Conservation (phyloP, 1,140 invertebrate species). For the Halyomorpha halys region DNA sequence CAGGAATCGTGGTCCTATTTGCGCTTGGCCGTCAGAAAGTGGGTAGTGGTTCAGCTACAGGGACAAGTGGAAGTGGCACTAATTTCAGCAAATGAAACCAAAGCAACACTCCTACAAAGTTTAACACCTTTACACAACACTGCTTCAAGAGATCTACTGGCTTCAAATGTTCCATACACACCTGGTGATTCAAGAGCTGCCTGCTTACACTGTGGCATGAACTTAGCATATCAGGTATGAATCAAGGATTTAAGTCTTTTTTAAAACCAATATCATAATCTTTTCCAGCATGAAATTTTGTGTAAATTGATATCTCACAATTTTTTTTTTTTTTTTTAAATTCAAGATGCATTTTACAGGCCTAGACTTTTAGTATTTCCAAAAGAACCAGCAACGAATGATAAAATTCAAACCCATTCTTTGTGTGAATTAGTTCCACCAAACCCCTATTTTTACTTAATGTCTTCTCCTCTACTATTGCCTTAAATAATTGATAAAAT, state of each 20-base stretch:
- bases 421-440: no score
- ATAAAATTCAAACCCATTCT: no score
- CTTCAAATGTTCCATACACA: conserved; percentile 42
- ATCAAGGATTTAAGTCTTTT: not conserved
- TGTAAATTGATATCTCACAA: no score
- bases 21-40: conserved; percentile 44
- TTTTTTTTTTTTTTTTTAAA: no score
- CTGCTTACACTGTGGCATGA: conserved; percentile 43
- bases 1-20: conserved; percentile 49
- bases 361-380: no score
- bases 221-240: conserved; percentile 38
- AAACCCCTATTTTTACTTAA: no score
- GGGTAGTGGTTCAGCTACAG: conserved; percentile 43
- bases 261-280: no score
- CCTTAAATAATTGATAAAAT: not conserved
- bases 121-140: conserved; percentile 34
- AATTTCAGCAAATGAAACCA: conserved; percentile 37
- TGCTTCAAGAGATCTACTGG: conserved; percentile 37
- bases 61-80: conserved; percentile 41
- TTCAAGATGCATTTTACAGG: no score
- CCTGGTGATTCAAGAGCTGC: conserved; percentile 38
- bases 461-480: no score
- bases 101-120: conserved; percentile 33
- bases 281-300: no score
- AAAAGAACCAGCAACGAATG: no score